Evolutionary conservation across 2,888 invertebrate species (phyloP).

Genomic region (Harpagoxenus sublaevis): DNA sequence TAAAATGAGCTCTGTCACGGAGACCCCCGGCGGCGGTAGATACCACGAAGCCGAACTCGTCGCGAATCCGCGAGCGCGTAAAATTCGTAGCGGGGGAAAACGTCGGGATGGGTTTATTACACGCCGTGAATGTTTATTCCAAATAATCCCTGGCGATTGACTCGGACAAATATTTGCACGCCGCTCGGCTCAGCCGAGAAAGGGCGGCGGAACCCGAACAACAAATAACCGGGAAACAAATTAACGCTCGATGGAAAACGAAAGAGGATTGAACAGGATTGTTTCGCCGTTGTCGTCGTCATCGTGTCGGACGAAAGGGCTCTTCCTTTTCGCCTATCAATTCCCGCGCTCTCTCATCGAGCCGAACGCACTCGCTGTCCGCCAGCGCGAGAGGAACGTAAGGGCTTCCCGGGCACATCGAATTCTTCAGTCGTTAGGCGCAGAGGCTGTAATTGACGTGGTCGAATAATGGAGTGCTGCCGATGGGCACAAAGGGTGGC

Average conservation of each 20-base stretch:
- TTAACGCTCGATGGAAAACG: constrained; percentile 52
- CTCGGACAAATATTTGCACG: constrained; percentile 63
- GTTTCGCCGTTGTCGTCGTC: constrained; percentile 32
- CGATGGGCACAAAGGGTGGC: constrained; percentile 71
- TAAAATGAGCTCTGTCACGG: constrained; percentile 33
- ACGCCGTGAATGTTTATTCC: constrained; percentile 59
- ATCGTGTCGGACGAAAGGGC: constrained; percentile 3
- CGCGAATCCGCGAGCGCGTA: not conserved
- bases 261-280: constrained; percentile 22
- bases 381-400: constrained; percentile 56
- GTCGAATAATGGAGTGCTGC: constrained; percentile 74
- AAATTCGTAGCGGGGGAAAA: constrained; percentile 19
- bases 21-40: not conserved
- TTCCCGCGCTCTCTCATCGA: constrained; percentile 56
- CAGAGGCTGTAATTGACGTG: constrained; percentile 75
- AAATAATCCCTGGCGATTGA: constrained; percentile 36
- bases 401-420: constrained; percentile 68
- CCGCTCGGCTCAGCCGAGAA: constrained; percentile 42
- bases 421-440: constrained; percentile 73
- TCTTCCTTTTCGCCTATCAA: constrained; percentile 66
- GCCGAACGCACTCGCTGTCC: constrained; percentile 61
- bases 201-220: constrained; percentile 17
- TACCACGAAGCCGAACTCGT: not conserved
- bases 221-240: constrained; percentile 56
- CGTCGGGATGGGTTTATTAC: constrained; percentile 25